A percentile compares a stretch with the other conserved stretches of the same genome.
These are phyloP conservation scores for Digitonthophagus gazella DNA, from an alignment of 2,888 invertebrate genomes.

Conservation along the genomic window DNA sequence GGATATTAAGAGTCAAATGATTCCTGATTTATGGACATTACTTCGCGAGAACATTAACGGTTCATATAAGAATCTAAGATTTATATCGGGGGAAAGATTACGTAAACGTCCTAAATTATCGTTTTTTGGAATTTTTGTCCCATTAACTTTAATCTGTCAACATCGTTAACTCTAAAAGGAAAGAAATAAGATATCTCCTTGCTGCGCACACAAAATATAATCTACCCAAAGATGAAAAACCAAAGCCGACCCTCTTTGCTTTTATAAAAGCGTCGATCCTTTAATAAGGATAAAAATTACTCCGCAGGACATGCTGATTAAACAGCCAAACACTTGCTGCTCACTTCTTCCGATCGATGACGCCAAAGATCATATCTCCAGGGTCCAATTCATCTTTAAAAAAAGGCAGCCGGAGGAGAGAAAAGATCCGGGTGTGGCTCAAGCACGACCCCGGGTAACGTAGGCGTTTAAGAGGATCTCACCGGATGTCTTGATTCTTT, in stretches of 20 bases:
- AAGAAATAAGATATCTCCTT: constrained; percentile 1
- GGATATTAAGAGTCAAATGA: constrained; percentile 47
- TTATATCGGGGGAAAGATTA: constrained; percentile 6
- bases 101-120: not conserved
- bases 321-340: constrained; percentile 45
- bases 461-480: constrained; percentile 40
- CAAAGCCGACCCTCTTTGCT: constrained; percentile 4
- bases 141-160: not conserved
- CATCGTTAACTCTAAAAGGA: not conserved
- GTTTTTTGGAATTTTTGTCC: not conserved
- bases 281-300: constrained; percentile 50
- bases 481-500: constrained; percentile 46
- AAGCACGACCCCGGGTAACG: constrained; percentile 32
- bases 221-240: constrained; percentile 34
- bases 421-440: constrained; percentile 18
- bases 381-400: constrained; percentile 33
- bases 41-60: constrained; percentile 11
- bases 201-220: constrained; percentile 42
- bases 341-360: constrained; percentile 41
- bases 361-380: constrained; percentile 41
- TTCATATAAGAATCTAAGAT: constrained; percentile 16
- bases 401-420: constrained; percentile 1
- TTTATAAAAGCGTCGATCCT: constrained; percentile 24
- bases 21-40: constrained; percentile 47
- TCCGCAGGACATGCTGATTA: constrained; percentile 49